phyloP scores from a whole-genome alignment of 2,888 invertebrate genomes.

The Andrena marginata region DNA sequence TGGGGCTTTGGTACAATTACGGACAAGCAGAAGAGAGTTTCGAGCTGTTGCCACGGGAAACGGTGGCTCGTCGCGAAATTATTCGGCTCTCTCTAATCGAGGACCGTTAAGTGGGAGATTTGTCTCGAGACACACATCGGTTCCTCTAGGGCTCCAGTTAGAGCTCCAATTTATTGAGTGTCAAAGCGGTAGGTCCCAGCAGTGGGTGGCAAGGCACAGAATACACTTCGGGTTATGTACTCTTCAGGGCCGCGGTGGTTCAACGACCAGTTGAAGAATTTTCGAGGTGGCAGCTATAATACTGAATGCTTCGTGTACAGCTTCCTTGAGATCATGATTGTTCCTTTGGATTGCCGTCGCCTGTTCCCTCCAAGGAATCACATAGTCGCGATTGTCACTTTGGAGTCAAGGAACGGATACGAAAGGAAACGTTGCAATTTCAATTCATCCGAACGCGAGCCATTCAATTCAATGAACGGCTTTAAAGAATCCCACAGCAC shows the following conservation, averaged over 20 bases:
- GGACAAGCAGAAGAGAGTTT: not conserved
- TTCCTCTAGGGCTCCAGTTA: not conserved
- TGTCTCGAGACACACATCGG: not conserved
- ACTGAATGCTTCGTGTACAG: not conserved
- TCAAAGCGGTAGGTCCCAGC: not conserved
- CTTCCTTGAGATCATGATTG: not conserved
- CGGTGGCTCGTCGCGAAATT: not conserved
- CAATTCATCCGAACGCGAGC: not conserved
- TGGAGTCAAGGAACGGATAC: too few species aligned
- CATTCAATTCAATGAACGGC: slow-evolving; percentile 14
- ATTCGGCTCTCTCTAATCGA: not conserved
- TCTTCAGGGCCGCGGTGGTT: not conserved
- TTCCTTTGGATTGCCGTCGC: too few species aligned
- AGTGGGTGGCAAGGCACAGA: not conserved
- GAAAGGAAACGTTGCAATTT: not conserved
- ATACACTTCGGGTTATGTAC: slow-evolving; percentile 3
- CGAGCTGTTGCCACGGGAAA: not conserved
- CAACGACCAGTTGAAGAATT: too few species aligned
- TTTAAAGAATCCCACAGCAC: slow-evolving; percentile 10
- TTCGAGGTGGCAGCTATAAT: too few species aligned
- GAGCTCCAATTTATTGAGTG: not conserved
- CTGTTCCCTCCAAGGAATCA: too few species aligned
- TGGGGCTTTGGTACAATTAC: not conserved
- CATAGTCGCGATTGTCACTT: too few species aligned
- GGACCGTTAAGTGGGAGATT: not conserved